Percentiles rank a stretch among this genome's conserved stretches.
phyloP scores from a whole-genome alignment of 2,113 vertebrate species.

The Caretta caretta region DNA sequence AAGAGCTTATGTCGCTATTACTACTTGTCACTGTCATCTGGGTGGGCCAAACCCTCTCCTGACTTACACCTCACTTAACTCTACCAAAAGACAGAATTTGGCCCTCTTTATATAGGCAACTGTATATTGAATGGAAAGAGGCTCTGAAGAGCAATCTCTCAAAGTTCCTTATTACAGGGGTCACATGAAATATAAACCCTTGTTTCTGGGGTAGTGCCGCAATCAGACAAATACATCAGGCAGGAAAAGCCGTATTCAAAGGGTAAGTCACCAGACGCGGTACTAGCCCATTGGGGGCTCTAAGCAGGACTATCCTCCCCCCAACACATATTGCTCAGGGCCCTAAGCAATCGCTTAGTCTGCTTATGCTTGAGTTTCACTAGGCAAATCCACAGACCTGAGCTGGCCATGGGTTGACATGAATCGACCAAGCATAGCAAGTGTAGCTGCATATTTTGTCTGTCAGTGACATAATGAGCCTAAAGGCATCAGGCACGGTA shows the following conservation, averaged over 20 bases:
- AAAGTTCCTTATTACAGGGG: fast-evolving
- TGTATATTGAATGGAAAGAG: neutral
- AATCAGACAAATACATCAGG: neutral
- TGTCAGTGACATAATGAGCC: neutral
- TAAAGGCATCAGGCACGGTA: neutral
- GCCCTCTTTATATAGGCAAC: neutral
- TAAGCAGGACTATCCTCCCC: neutral
- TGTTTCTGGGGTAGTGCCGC: neutral
- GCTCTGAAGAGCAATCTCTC: neutral
- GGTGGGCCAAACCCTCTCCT: too few relatives aligned
- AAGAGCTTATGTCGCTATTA: neutral
- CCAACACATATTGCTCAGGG: neutral
- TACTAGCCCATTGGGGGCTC: too few relatives aligned
- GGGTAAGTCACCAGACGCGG: neutral
- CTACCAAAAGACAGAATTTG: neutral
- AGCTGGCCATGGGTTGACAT: fast-evolving
- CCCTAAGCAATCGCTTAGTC: neutral
- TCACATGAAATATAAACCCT: fast-evolving
- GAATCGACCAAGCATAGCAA: fast-evolving
- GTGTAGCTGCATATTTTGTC: fast-evolving
- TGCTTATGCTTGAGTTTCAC: neutral
- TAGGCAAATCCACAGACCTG: neutral
- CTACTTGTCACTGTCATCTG: neutral
- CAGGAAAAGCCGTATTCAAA: neutral
- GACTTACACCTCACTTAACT: neutral